phyloP scores from a whole-genome alignment of 2,113 vertebrate species.

The Crotalus horridus region DNA sequence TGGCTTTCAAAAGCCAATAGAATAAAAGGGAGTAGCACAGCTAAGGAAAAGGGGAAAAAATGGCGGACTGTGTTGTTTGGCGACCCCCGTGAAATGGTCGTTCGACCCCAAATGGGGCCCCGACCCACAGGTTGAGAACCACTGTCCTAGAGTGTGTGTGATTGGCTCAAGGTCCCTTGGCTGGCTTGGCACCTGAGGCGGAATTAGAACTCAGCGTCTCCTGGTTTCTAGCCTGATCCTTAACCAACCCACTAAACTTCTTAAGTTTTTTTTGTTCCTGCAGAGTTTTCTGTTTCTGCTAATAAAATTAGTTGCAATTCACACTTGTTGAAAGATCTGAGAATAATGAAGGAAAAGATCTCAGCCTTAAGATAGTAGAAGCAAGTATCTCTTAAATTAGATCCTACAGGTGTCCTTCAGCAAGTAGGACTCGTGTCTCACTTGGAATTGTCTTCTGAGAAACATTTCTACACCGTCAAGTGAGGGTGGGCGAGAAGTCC shows the following conservation, averaged over 20 bases:
- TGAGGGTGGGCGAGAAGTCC: no score
- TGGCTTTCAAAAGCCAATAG: no score
- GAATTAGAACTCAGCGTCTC: neutral
- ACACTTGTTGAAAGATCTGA: neutral
- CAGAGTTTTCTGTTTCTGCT: no score
- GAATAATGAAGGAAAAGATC: neutral
- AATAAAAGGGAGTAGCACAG: no score
- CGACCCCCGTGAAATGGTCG: no score
- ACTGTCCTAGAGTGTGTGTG: no score
- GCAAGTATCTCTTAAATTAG: neutral
- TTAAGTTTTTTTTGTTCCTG: neutral
- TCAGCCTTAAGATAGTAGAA: neutral
- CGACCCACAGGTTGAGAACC: no score
- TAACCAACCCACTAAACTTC: neutral
- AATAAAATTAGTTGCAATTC: neutral
- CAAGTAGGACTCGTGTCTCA: neutral
- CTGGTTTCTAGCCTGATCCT: neutral
- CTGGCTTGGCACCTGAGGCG: neutral
- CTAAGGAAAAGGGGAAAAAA: no score
- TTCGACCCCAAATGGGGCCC: no score
- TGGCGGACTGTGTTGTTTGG: no score
- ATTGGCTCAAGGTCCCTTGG: neutral
- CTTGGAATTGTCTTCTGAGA: neutral
- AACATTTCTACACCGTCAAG: neutral
- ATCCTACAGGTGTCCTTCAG: neutral